Evolutionary conservation across 2,888 invertebrate genomes (phyloP), one percentile per base, ranked within the genome.

Genomic region (Brassicogethes aeneus): DNA sequence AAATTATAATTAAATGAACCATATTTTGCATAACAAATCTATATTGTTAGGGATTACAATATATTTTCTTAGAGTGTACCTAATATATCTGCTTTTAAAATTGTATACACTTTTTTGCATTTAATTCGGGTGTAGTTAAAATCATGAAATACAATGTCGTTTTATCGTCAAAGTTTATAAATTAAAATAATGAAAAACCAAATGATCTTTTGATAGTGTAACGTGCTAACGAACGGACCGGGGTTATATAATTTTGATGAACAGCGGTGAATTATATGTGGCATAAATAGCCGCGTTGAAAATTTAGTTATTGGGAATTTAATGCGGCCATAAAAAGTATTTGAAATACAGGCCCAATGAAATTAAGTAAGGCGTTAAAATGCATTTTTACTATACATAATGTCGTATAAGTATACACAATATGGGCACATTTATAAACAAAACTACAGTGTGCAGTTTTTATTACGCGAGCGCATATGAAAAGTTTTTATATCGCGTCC

Each of bases 401-500:
- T 33, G 40, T 37, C 40, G 40, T 36, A 38, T 41, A 37, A 41
- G 41, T 43, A 38, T 48, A 53, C 51, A 53, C 52, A 53, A 52
- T 52, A 53, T 53, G 50, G 47, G 47, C 52, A 52, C 51, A 50
- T 53, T 53, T 51, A 53, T 52, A 52, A 53, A 50, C 53, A 52
- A 53, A 52, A 46, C 43, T 31, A 40, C 38, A 35, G 40, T 30
- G 48, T 45, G 45, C 50, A 40, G 52, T 52, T 59, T 61, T 60
- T 60, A 60, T 61, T 60, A 56, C 59, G 47, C 49, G n/a, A 23
- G 23, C 10, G 23, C 59, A 58, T 59, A 61, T 55, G 62, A 59
- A 61, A 63, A 62, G 54, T 62, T 64, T 66, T 65, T 65, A 65
- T 61, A 59, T 54, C n/a, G n/a, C n/a, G n/a, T n/a, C n/a, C n/a